phyloP scores from a whole-genome alignment of 2,113 vertebrate genomes.

The Athene noctua region DNA sequence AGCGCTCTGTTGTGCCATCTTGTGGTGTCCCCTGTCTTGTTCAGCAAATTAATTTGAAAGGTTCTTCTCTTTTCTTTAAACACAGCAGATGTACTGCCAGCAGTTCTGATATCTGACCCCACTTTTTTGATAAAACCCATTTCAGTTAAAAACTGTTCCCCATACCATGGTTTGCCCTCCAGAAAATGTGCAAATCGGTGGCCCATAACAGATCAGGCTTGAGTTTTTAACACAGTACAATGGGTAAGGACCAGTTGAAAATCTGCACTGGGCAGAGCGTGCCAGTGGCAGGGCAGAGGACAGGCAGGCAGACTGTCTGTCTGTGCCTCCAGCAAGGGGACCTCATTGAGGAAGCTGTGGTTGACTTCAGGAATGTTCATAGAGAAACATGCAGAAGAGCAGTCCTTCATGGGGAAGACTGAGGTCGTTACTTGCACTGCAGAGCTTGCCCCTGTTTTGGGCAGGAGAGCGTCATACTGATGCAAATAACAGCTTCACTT shows the following conservation, averaged over 20 bases:
- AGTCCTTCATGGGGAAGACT: neutral
- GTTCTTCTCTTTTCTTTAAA: neutral
- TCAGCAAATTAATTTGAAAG: neutral
- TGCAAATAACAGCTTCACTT: neutral
- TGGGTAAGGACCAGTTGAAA: neutral
- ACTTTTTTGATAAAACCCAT: neutral
- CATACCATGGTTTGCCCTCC: neutral
- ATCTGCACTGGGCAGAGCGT: neutral
- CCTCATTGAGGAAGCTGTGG: neutral
- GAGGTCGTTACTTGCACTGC: neutral
- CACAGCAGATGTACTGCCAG: neutral
- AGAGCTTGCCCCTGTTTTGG: neutral
- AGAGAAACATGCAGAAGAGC: neutral
- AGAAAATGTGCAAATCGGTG: neutral
- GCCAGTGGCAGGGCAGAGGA: neutral
- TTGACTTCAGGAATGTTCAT: neutral
- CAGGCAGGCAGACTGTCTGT: neutral
- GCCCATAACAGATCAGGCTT: neutral
- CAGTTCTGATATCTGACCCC: neutral
- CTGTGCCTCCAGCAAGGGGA: rapidly evolving
- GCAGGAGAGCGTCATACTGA: neutral
- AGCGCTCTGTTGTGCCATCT: constrained; percentile 21
- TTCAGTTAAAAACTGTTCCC: neutral
- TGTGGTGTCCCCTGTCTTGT: neutral
- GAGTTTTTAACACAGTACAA: neutral